Conservation (phyloP, 2,797 vertebrate genomes). For the Petrocephalus sullivani region DNA sequence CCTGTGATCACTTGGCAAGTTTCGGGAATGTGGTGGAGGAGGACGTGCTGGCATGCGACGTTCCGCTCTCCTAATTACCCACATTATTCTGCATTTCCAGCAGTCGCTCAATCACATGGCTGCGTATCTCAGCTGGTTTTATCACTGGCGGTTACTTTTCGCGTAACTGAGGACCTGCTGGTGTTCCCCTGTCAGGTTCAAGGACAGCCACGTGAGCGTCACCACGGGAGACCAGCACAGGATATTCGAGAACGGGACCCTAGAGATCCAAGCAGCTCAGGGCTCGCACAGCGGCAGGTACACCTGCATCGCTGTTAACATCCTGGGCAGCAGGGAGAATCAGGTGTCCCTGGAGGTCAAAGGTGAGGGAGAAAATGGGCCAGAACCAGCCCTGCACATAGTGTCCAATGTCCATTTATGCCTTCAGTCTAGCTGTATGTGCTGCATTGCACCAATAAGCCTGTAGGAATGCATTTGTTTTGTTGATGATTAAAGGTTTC, state of each 20-base stretch:
- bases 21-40: background rate
- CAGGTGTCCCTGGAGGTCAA: slow-evolving; percentile 86
- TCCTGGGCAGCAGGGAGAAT: slow-evolving; percentile 78
- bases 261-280: slow-evolving; percentile 80
- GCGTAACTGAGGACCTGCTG: background rate
- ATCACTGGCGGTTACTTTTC: background rate
- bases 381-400: background rate
- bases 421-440: background rate
- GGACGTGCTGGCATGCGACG: background rate
- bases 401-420: background rate
- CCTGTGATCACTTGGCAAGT: slow-evolving; percentile 86
- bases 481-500: background rate
- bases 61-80: background rate
- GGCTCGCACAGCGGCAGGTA: slow-evolving; percentile 75
- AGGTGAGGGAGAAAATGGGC: slow-evolving; percentile 64
- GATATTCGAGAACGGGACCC: slow-evolving; percentile 80
- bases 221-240: slow-evolving; percentile 75
- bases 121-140: background rate
- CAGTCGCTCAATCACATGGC: background rate
- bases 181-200: slow-evolving; percentile 73
- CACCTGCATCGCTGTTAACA: slow-evolving; percentile 82
- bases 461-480: background rate
- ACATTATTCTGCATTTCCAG: background rate
- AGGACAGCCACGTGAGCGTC: slow-evolving; percentile 73
- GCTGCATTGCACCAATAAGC: background rate